Base-by-base conservation (phyloP, 2,113 vertebrate species). In the Corvus moneduloides region DNA sequence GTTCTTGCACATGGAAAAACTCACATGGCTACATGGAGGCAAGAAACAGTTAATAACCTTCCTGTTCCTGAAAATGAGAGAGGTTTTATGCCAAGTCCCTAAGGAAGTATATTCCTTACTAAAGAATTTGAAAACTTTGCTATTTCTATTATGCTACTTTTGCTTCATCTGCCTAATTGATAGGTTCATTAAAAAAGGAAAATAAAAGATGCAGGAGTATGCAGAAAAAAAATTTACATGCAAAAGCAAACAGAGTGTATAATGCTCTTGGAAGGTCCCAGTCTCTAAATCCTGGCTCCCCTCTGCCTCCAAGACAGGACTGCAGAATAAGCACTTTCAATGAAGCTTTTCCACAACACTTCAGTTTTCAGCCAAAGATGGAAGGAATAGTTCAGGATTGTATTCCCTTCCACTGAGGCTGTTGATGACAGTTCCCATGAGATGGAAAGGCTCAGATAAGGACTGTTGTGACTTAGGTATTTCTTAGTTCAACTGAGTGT, bases 161-260 rank as follows among this genome's bases (percentile, higher is more conserved):
- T 95, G 33, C 30, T 85, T 95, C 55, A 85, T 89, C 84, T 88
- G 51, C 51, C 59, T 96, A 94, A 95, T 96, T 95, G 84, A 76
- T 76, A 67, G 30, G 35, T 89, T 96, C 62, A 74, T 96, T 97
- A 91, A 48, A 87, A 91, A 91, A 69, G 8, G 21, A 52, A 89
- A 91, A 91, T 17, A 91, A 87, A 89, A 93, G 58, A 59, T 83
- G 33, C 37, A 73, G 59, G 33, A 64, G 26, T 35, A 74, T 83
- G 62, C 62, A 89, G 54, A 21, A 71, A 76, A 83, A 82, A 69
- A 62, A 73, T 14, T 67, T 87, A 74, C 44, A 75, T 87, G 52
- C 49, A 91, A 94, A 96, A 96, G 27, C 43, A 93, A 93, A 46
- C n/a, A 73, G 13, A 18, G 32, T 32, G 20, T 74, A 35, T 82